phyloP scores from a whole-genome alignment of 1,140 invertebrate genomes.

The Sminthurinus signatus region DNA sequence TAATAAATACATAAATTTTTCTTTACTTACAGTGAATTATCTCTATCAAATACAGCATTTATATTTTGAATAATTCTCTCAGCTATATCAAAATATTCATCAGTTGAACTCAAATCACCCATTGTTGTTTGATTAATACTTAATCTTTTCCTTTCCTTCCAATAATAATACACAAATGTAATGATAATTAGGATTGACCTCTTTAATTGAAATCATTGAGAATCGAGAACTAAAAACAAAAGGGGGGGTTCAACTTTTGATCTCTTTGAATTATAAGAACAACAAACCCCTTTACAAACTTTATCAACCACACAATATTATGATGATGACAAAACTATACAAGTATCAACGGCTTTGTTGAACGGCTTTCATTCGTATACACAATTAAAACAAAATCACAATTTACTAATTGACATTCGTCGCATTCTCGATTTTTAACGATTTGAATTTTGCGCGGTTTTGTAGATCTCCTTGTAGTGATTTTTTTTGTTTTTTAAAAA shows the following conservation, averaged over 20 bases:
- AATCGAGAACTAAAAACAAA: too few relatives aligned
- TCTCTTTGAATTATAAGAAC: background rate
- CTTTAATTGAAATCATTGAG: too few relatives aligned
- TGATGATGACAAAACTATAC: too few relatives aligned
- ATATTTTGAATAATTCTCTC: slow-evolving; percentile 36
- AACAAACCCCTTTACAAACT: background rate
- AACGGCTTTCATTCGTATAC: background rate
- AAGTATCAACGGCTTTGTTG: too few relatives aligned
- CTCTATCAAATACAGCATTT: slow-evolving; percentile 31
- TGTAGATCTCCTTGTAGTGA: background rate
- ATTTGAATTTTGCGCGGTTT: background rate
- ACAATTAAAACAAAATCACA: background rate
- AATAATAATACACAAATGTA: background rate
- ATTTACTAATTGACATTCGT: background rate
- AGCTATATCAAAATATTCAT: slow-evolving; percentile 28
- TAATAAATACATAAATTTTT: background rate
- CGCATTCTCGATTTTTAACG: background rate
- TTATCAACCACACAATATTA: background rate
- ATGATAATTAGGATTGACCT: background rate
- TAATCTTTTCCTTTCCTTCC: background rate
- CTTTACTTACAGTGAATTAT: slow-evolving; percentile 33
- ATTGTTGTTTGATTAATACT: background rate
- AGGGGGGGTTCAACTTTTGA: too few relatives aligned
- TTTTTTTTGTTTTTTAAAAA: background rate
- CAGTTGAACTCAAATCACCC: slow-evolving; percentile 1